A percentile compares a stretch with the other conserved stretches of the same genome.
Conservation (phyloP, 2,113 vertebrate species). For the Neomonachus schauinslandi region DNA sequence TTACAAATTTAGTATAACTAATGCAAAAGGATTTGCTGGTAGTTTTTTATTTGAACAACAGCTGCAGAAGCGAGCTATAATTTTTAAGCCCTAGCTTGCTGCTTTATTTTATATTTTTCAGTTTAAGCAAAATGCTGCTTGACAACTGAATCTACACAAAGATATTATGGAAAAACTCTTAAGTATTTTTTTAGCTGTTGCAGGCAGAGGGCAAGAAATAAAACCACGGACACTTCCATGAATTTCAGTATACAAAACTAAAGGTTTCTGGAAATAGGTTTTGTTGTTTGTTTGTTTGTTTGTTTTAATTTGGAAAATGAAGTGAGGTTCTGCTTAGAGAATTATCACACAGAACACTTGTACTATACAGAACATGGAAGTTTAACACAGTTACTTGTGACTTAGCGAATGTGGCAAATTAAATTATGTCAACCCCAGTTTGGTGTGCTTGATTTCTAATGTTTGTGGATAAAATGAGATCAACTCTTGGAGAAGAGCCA, state of each 20-base stretch:
- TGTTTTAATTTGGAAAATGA: conserved; percentile 43
- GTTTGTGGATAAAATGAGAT: conserved; percentile 77
- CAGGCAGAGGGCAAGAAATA: background rate
- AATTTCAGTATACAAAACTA: conserved; percentile 44
- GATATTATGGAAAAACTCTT: conserved; percentile 15
- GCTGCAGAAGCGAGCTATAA: conserved; percentile 74
- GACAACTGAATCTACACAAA: conserved; percentile 67
- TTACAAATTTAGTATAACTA: conserved; percentile 81
- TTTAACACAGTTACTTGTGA: conserved; percentile 58
- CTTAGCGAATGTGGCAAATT: conserved; percentile 66
- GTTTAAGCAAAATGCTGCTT: conserved; percentile 70
- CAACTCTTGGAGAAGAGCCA: conserved; percentile 74
- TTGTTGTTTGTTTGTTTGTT: background rate
- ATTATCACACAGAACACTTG: conserved; percentile 39
- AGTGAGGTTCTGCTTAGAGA: conserved; percentile 58
- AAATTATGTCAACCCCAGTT: conserved; percentile 50
- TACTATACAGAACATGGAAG: conserved; percentile 10
- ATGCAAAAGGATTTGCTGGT: conserved; percentile 78
- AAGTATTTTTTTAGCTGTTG: background rate
- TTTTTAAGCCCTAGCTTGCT: conserved; percentile 75
- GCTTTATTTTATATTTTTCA: conserved; percentile 76
- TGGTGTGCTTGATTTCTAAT: conserved; percentile 60
- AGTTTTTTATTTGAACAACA: conserved; percentile 82
- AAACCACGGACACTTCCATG: conserved; percentile 17
- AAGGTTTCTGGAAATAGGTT: conserved; percentile 36